Evolutionary conservation across 2,113 vertebrate genomes (phyloP).

Genomic region (Chrysemys picta): DNA sequence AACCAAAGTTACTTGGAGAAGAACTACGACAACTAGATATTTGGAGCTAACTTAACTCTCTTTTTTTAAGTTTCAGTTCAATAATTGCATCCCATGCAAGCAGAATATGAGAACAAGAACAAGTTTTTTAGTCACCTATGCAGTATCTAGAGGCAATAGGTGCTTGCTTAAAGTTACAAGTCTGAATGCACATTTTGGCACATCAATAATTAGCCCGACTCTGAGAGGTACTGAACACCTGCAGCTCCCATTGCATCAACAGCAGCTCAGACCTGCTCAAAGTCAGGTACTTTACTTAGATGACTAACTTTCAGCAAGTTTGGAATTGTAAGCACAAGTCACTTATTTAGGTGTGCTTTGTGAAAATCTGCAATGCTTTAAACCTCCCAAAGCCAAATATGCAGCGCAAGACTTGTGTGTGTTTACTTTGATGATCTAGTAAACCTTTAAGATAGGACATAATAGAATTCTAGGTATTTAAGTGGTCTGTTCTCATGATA

Average conservation of each 20-base stretch:
- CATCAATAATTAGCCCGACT: neutral
- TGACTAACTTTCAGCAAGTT: neutral
- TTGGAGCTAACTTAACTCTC: neutral
- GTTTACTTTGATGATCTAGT: neutral
- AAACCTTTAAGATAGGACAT: neutral
- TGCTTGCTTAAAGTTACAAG: neutral
- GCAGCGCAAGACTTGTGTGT: neutral
- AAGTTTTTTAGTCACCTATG: neutral
- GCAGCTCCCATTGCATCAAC: neutral
- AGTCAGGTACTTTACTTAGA: neutral
- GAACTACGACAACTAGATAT: neutral
- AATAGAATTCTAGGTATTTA: neutral
- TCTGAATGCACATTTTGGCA: neutral
- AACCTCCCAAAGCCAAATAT: neutral
- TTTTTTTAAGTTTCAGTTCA: neutral
- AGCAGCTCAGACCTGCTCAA: neutral
- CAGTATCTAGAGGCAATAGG: neutral
- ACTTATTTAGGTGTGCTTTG: too few species aligned
- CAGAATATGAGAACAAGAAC: neutral
- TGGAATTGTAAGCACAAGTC: neutral
- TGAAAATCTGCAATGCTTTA: too few species aligned
- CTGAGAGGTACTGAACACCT: neutral
- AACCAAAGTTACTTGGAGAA: neutral
- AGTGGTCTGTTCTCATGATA: accelerated
- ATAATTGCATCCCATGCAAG: neutral